phyloP scores from a whole-genome alignment of 2,113 vertebrate species.

The Osmerus eperlanus region DNA sequence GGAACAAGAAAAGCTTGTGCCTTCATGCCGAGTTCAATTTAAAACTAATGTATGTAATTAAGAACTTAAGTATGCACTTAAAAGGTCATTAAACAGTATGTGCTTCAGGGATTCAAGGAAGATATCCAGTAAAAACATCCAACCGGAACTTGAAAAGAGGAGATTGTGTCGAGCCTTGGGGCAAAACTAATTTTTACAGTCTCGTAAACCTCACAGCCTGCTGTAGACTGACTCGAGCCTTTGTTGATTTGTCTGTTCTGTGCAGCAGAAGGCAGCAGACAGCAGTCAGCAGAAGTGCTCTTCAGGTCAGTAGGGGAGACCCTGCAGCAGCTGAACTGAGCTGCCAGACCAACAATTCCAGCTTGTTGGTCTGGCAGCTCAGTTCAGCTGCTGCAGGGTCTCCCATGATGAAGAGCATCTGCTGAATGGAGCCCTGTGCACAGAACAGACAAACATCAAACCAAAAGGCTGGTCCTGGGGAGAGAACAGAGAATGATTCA shows the following conservation, averaged over 20 bases:
- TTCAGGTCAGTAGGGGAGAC: no score
- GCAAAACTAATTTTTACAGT: conserved; percentile 19
- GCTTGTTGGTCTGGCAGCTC: conserved; percentile 31
- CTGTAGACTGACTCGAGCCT: conserved; percentile 5
- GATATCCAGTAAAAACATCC: neutral
- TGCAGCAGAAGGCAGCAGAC: no score
- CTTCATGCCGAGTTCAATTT: no score
- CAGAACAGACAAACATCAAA: conserved; percentile 15
- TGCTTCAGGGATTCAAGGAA: no score
- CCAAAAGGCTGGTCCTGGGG: neutral
- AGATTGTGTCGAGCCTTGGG: neutral
- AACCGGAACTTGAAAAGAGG: neutral
- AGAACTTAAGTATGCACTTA: no score
- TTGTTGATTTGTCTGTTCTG: no score
- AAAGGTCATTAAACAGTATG: no score
- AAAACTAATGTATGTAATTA: no score
- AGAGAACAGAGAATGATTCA: neutral
- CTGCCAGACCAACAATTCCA: no score
- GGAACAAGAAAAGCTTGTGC: no score
- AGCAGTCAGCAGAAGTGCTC: no score
- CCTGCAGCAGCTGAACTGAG: no score
- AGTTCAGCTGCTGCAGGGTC: conserved; percentile 20
- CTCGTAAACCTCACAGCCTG: conserved; percentile 19
- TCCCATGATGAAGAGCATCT: conserved; percentile 43
- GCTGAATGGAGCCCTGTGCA: conserved; percentile 49